Evolutionary conservation across 2,797 vertebrate species (phyloP).

Genomic region (Clarias platycephalus): DNA sequence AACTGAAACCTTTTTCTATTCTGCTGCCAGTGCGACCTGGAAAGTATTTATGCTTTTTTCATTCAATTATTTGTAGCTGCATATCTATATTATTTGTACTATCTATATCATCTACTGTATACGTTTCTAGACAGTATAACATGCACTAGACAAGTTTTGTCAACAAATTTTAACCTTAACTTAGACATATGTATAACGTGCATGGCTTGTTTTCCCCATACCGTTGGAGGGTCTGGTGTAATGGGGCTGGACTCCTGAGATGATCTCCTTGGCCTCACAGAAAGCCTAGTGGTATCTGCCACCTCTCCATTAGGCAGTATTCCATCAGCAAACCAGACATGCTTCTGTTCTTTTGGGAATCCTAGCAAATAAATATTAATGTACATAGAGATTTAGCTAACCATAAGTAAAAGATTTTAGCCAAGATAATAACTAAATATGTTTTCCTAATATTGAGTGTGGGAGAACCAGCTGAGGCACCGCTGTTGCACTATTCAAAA

Average conservation of each 20-base stretch:
- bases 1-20: background rate
- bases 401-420: background rate
- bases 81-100: too few relatives aligned
- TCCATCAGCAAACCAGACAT: slow-evolving; percentile 95
- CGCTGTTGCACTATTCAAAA: background rate
- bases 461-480: background rate
- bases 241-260: slow-evolving; percentile 76
- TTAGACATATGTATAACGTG: background rate
- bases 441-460: background rate
- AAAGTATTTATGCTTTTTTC: background rate
- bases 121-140: too few relatives aligned
- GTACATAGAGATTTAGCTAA: background rate
- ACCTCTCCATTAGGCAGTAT: slow-evolving; percentile 93
- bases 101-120: too few relatives aligned
- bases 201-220: slow-evolving; percentile 11
- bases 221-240: slow-evolving; percentile 62
- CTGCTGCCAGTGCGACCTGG: background rate
- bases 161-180: background rate
- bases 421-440: background rate
- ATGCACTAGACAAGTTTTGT: too few relatives aligned
- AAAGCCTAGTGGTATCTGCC: slow-evolving; percentile 86
- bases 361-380: slow-evolving; percentile 55
- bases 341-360: slow-evolving; percentile 84
- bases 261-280: slow-evolving; percentile 72
- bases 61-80: too few relatives aligned